phyloP scores from a whole-genome alignment of 2,113 vertebrate genomes.

The Corythoichthys haematopterus region DNA sequence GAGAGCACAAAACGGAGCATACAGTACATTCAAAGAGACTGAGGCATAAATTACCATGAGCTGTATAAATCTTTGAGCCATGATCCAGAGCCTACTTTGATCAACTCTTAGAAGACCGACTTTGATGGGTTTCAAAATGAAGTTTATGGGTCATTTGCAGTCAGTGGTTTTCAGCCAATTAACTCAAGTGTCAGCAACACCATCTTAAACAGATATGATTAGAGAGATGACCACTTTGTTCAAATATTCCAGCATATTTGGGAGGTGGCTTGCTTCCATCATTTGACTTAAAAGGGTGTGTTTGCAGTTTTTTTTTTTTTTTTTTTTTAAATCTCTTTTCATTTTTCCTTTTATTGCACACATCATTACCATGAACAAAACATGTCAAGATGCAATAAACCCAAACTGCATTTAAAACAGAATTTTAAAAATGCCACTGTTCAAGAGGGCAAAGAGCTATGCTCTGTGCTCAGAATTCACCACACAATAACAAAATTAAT shows the following conservation, averaged over 20 bases:
- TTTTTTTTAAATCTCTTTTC: not conserved
- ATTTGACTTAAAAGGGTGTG: not conserved
- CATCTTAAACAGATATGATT: not conserved
- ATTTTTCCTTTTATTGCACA: conserved; percentile 7
- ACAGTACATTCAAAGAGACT: conserved; percentile 17
- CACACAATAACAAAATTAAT: conserved; percentile 64
- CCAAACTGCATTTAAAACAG: conserved; percentile 27
- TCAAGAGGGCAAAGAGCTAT: conserved; percentile 41
- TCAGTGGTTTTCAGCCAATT: not conserved
- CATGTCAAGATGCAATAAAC: conserved; percentile 43
- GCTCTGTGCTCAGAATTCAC: conserved; percentile 28
- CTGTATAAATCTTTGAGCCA: conserved; percentile 33
- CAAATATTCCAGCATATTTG: not conserved
- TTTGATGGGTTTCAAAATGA: conserved; percentile 46
- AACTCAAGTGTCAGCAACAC: not conserved
- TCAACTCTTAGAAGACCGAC: conserved; percentile 23
- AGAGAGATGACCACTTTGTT: not conserved
- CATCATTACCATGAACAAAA: conserved; percentile 44
- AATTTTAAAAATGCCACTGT: conserved; percentile 24
- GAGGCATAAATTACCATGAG: conserved; percentile 41
- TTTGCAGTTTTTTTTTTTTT: not conserved
- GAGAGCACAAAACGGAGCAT: not conserved
- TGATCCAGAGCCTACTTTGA: conserved; percentile 31
- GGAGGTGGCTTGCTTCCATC: not conserved
- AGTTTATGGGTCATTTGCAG: conserved; percentile 46